These are phyloP conservation scores for Turritopsis dohrnii DNA, from an alignment of 30 jellyfish, hydroid and myxozoan genomes.

Conservation along the genomic window DNA sequence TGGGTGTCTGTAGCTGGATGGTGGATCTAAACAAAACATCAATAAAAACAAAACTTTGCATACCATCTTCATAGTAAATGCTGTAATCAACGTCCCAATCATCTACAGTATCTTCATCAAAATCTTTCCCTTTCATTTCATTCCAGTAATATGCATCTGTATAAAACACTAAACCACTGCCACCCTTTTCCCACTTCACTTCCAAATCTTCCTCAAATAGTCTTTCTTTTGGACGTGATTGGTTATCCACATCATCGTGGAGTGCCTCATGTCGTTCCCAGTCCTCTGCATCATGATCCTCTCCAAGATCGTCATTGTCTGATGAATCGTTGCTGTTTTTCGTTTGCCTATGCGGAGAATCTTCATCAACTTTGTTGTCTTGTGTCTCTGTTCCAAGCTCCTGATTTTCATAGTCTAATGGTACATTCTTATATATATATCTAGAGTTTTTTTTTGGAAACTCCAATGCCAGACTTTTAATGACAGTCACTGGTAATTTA, in stretches of 20 bases:
- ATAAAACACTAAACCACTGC: constrained; percentile 73
- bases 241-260: constrained; percentile 64
- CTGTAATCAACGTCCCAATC: constrained; percentile 87
- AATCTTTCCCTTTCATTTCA: constrained; percentile 78
- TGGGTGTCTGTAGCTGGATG: no score
- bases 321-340: background rate
- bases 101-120: constrained; percentile 76
- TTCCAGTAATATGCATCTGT: constrained; percentile 79
- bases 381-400: background rate
- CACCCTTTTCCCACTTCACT: constrained; percentile 83
- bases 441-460: constrained; percentile 35
- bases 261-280: constrained; percentile 80
- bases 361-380: background rate
- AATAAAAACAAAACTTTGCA: background rate
- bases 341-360: background rate
- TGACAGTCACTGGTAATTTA: constrained; percentile 48
- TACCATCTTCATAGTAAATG: constrained; percentile 57
- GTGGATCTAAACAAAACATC: background rate
- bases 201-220: constrained; percentile 71
- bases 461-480: constrained; percentile 35
- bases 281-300: constrained; percentile 63
- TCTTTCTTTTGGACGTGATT: constrained; percentile 71
- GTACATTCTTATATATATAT: constrained; percentile 31
- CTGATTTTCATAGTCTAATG: constrained; percentile 20
- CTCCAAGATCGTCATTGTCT: constrained; percentile 5